phyloP scores from a whole-genome alignment of 2,888 invertebrate species.

The Parasteatoda lunata region DNA sequence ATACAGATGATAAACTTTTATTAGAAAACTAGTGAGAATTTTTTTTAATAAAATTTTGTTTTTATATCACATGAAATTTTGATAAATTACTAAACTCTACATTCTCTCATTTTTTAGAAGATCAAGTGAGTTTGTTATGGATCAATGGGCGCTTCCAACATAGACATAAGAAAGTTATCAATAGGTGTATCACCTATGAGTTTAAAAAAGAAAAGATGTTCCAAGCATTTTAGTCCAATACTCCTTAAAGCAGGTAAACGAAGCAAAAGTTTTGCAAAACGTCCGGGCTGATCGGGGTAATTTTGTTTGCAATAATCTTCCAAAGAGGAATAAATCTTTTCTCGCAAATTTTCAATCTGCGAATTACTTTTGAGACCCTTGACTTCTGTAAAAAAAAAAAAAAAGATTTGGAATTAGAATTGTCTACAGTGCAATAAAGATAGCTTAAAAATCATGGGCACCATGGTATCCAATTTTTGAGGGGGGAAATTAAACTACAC shows the following conservation, averaged over 20 bases:
- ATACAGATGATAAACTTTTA: no score
- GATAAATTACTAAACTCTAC: background rate
- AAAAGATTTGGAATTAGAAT: background rate
- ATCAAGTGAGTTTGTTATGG: conserved; percentile 9
- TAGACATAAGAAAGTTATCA: conserved; percentile 87
- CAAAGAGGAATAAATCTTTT: conserved; percentile 94
- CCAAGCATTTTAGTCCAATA: conserved; percentile 93
- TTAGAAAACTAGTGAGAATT: background rate
- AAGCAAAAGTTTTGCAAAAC: conserved; percentile 94
- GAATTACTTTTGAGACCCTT: conserved; percentile 88
- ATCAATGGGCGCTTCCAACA: conserved; percentile 79
- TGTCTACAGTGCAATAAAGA: no score
- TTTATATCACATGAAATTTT: background rate
- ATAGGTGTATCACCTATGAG: conserved; percentile 90
- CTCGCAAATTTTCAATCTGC: conserved; percentile 89
- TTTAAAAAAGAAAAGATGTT: conserved; percentile 95
- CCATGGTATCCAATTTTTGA: no score
- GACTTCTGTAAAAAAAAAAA: conserved; percentile 82
- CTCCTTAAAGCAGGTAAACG: conserved; percentile 91
- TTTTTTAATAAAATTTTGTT: no score
- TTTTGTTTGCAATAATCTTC: conserved; percentile 94
- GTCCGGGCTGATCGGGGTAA: conserved; percentile 92
- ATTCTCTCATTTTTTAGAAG: background rate
- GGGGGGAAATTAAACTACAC: no score
- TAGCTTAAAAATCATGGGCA: no score